These are phyloP conservation scores for Cheilosia impressa DNA, from an alignment of 2,888 invertebrate species.

Conservation along the genomic window DNA sequence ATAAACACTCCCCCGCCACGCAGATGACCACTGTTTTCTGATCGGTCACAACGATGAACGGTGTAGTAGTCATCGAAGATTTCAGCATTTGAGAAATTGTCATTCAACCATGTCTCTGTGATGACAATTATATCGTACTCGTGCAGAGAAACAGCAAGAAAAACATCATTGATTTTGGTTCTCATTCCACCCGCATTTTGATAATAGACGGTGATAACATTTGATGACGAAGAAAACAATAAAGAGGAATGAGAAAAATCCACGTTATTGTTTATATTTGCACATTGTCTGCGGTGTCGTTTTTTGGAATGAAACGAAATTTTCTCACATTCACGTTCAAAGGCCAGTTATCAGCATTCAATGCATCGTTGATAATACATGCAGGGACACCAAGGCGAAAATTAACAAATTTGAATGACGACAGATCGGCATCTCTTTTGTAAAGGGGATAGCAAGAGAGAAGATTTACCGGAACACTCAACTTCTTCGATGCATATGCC, in stretches of 20 bases:
- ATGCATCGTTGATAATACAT: slow-evolving; percentile 15
- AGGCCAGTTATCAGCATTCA: slow-evolving; percentile 32
- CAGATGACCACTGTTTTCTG: neutral
- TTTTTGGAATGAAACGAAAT: slow-evolving; percentile 37
- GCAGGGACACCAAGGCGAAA: slow-evolving; percentile 29
- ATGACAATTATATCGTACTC: slow-evolving; percentile 24
- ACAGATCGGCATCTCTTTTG: slow-evolving; percentile 44
- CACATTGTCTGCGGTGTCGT: slow-evolving; percentile 30
- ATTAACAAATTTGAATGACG: slow-evolving; percentile 21
- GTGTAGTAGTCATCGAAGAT: slow-evolving; percentile 18
- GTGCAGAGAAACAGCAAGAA: slow-evolving; percentile 18
- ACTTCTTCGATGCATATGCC: slow-evolving; percentile 24
- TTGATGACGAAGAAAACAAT: slow-evolving; percentile 15
- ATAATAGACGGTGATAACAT: slow-evolving; percentile 5
- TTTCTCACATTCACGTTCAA: slow-evolving; percentile 22
- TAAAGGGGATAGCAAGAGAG: slow-evolving; percentile 18
- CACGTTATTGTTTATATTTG: slow-evolving; percentile 17
- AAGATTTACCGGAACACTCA: slow-evolving; percentile 24
- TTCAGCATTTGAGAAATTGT: neutral
- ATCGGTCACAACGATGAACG: slow-evolving; percentile 12
- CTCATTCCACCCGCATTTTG: slow-evolving; percentile 38
- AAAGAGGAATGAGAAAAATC: slow-evolving; percentile 17
- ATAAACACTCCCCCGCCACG: slow-evolving; percentile 18
- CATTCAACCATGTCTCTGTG: slow-evolving; percentile 29
- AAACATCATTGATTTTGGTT: slow-evolving; percentile 21